phyloP scores from a whole-genome alignment of 2,113 vertebrate genomes.

The Triplophysa dalaica region DNA sequence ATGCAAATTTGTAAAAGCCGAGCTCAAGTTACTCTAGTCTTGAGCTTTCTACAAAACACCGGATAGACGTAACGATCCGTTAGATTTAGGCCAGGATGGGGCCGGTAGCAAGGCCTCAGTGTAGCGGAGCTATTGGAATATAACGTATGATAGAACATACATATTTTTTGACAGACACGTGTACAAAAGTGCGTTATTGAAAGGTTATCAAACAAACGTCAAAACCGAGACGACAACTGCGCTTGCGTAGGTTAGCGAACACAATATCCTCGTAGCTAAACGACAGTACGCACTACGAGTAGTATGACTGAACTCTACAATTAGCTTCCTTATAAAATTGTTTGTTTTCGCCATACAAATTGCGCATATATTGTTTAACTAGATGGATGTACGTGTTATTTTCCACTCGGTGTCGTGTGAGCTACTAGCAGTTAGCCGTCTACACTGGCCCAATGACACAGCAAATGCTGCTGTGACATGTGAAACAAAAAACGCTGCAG shows the following conservation, averaged over 20 bases:
- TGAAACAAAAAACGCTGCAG: neutral
- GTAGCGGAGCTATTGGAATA: neutral
- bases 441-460: constrained; percentile 74
- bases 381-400: neutral
- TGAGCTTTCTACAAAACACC: constrained; percentile 43
- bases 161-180: neutral
- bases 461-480: constrained; percentile 67
- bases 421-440: constrained; percentile 24
- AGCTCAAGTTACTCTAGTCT: constrained; percentile 8
- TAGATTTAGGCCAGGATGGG: neutral
- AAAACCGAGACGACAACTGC: neutral
- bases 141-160: neutral
- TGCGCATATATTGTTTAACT: too few relatives aligned
- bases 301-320: neutral
- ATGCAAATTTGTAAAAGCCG: neutral
- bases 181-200: neutral
- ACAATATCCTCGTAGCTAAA: neutral
- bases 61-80: neutral
- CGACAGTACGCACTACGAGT: neutral
- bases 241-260: neutral
- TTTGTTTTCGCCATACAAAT: neutral
- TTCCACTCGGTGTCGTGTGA: neutral
- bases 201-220: neutral
- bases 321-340: neutral
- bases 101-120: neutral